Evolutionary conservation across 1,140 invertebrate genomes (phyloP), one percentile per base, ranked within the genome.

Genomic region (Lordiphosa mommai): DNA sequence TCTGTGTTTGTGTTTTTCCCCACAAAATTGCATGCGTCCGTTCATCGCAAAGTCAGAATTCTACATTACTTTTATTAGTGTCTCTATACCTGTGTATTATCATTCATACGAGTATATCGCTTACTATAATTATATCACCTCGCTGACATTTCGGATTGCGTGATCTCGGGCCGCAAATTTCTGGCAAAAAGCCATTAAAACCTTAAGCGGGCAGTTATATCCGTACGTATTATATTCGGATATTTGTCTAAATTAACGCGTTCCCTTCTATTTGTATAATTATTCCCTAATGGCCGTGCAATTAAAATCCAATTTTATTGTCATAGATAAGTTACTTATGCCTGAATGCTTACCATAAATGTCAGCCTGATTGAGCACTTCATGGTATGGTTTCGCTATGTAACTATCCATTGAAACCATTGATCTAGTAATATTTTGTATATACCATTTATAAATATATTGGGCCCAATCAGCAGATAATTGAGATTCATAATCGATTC

Each of bases 241-340:
- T 43, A 52, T 52, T n/a, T 56, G 40, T 52, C 59, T 52, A 36
- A 67, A 48, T 61, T 23, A 14, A 46, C 16, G 16, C 27, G 16
- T 40, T 40, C 38, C 16, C 40, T 33, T 37, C 52, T 50, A 14
- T 51, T 51, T 10, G 13, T 44, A 37, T 43, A 61, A 70, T 76
- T 70, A 76, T 59, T 36, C 36, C 33, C 58, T 76, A 80, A 80
- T 80, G 50, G 32, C 30, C 33, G 9, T 32, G 52, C 61, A 80
- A 80, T 80, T 82, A 80, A 68, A 82, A 67, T 40, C 43, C 60
- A 49, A 82, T 80, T 82, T 61, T 33, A 51, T 40, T 70, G 61
- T 52, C 49, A 40, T 57, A 38, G 43, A 48, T 41, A 57, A 47
- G 30, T 40, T 34, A 48, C 29, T 14, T 47, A 47, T 36, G 47